Base-by-base conservation (phyloP, 2,113 vertebrate genomes). In the Acanthochromis polyacanthus region DNA sequence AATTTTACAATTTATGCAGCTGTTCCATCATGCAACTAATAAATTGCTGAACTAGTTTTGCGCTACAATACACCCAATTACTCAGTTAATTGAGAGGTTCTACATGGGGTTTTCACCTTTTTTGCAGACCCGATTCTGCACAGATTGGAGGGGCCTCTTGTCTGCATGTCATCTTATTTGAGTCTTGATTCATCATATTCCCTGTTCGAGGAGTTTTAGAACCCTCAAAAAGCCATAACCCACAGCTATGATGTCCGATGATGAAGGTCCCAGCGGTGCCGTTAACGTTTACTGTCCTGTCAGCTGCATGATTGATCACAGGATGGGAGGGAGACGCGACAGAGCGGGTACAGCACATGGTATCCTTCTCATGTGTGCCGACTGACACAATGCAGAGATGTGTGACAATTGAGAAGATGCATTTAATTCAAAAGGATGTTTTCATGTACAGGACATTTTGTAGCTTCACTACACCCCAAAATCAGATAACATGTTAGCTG, bases 251-350 rank as follows among this genome's bases (percentile, higher is more conserved):
- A 67, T 48, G 66, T 28, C 30, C 2, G 22, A 28, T 23, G 51
- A 67, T 22, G 60, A 57, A 71, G 70, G 46, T 22, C 79, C 59
- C 40, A 6, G 20, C 0, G 9, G 72, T 32, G 45, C 43, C 50
- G 0, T 59, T 56, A 70, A 66, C 64, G 22, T 62, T 65, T 58
- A 46, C 32, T 6, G 43, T 64, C 60, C 67, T 3, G 8, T 74
- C 71, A 43, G 60, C 50, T 63, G 28, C 22, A 56, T 61, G 60
- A 77, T 74, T 23, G 68, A 77, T 82, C n/a, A 16, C 32, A 4
- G 2, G 12, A 12, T 57, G 4, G 23, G 38, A 73, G 72, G 16
- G 28, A 52, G 16, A 55, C 0, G 43, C 16, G 17, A 50, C 30
- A 0, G 23, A 32, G 40, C 59, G 0, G 58, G 12, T 30, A 15